Base-by-base conservation (phyloP, 2,888 invertebrate species). In the Stegana nigrithorax region DNA sequence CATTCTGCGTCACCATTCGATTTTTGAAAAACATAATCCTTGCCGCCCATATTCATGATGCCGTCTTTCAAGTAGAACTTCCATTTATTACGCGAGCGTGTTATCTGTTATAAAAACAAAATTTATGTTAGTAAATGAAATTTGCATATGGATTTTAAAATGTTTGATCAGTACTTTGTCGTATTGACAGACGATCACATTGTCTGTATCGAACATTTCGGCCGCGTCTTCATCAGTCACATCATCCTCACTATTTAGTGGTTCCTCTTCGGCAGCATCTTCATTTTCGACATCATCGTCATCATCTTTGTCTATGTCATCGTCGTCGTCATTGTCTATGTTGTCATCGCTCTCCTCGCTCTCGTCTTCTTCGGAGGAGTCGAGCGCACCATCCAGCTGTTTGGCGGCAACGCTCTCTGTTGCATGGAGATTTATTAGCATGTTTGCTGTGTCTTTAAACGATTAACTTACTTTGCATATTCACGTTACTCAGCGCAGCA, bases 61-160 rank as follows among this genome's bases (percentile, higher is more conserved):
- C 99, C 99, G 87, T 99, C 99, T 88, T 99, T 99, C 69, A 99
- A 88, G 86, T 97, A 95, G 86, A 99, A 98, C 88, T 98, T 99
- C 99, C 99, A 99, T 87, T 97, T 97, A 87, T 97, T 98, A 81
- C 98, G 92, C 85, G 95, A 97, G 85, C 99, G 91, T 69, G 97
- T 97, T 66, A 99, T 97, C 94, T 95, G 84, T 17, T 87, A 86
- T 8, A 58, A 45, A 45, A 21, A 21, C n/a, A 42, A 27, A 1
- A 10, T 45, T 17, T 5, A 29, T 7, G 6, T 7, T 10, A 29
- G 29, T 29, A 6, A 7, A 29, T 6, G 29, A 17, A 27, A 7
- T 39, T 36, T 14, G 12, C 53, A 59, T 10, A 56, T 39, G 17
- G 26, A 29, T 60, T 26, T n/a, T n/a, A n/a, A 10, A 7, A 7